These are phyloP conservation scores for Diloba caeruleocephala DNA, from an alignment of 2,888 invertebrate genomes.

Conservation along the genomic window DNA sequence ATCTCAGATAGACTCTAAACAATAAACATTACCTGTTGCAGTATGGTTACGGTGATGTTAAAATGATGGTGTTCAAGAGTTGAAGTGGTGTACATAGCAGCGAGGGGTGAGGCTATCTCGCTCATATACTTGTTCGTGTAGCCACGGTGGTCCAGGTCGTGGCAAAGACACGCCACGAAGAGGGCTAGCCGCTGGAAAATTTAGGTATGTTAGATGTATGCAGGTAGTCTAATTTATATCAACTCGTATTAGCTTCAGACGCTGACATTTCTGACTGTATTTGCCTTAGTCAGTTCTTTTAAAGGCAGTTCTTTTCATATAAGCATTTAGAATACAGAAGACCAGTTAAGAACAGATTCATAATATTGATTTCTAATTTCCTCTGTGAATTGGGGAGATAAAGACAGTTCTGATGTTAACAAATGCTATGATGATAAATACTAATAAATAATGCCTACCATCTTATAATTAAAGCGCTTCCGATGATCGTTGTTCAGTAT, in stretches of 20 bases:
- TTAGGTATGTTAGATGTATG: neutral
- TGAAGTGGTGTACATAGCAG: slow-evolving; percentile 95
- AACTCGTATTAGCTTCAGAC: too few species aligned
- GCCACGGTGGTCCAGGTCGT: slow-evolving; percentile 95
- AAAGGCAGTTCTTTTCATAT: too few species aligned
- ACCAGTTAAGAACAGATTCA: too few species aligned
- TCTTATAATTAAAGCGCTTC: slow-evolving; percentile 67
- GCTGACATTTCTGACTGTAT: too few species aligned
- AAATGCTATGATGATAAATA: too few species aligned
- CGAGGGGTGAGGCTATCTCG: slow-evolving; percentile 94
- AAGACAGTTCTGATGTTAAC: too few species aligned
- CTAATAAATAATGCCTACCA: slow-evolving; percentile 64
- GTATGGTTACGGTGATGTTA: slow-evolving; percentile 95
- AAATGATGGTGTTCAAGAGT: slow-evolving; percentile 97
- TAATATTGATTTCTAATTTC: too few species aligned
- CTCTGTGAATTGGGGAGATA: too few species aligned
- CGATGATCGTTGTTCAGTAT: slow-evolving; percentile 89
- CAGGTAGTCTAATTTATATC: neutral
- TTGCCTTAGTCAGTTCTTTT: too few species aligned
- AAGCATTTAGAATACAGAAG: too few species aligned
- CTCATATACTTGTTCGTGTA: slow-evolving; percentile 96
- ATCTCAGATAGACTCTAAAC: too few species aligned
- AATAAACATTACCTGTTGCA: slow-evolving; percentile 90
- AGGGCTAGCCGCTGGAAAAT: slow-evolving; percentile 91
- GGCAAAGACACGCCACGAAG: slow-evolving; percentile 94